These are phyloP conservation scores for Arremon aurantiirostris DNA, from an alignment of 2,797 vertebrate genomes.

Conservation along the genomic window DNA sequence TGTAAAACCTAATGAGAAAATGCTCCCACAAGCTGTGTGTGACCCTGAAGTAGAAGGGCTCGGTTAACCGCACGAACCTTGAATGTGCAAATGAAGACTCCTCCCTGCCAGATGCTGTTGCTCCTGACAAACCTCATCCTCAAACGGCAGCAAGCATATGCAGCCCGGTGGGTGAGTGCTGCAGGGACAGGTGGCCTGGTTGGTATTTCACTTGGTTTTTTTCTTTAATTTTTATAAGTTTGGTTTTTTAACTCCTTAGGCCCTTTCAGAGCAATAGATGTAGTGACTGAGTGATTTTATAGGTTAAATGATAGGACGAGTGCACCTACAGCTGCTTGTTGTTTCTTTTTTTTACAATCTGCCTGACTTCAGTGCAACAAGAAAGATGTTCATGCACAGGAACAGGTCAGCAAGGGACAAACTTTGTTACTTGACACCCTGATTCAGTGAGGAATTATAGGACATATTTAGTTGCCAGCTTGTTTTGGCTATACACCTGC, in stretches of 20 bases:
- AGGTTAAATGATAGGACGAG: background rate
- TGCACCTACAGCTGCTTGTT: background rate
- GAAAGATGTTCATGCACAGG: background rate
- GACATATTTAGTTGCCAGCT: background rate
- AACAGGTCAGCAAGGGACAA: background rate
- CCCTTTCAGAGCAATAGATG: background rate
- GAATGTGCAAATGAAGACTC: background rate
- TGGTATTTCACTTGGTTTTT: background rate
- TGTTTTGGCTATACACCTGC: background rate
- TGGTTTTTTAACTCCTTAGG: background rate
- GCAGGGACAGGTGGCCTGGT: background rate
- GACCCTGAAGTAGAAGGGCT: background rate
- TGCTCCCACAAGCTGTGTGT: background rate
- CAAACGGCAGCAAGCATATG: background rate
- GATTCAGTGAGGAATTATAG: background rate
- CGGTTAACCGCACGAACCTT: background rate
- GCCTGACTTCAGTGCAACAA: background rate
- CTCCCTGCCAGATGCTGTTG: background rate
- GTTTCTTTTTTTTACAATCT: background rate
- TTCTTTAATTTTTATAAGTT: background rate
- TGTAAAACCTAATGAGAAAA: background rate
- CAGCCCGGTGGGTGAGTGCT: rapidly evolving
- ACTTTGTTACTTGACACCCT: background rate
- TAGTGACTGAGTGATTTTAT: background rate
- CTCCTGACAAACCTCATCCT: background rate